Evolutionary conservation across 2,113 vertebrate genomes (phyloP), one percentile per base, ranked within the genome.

Genomic region (Mixornis gularis): DNA sequence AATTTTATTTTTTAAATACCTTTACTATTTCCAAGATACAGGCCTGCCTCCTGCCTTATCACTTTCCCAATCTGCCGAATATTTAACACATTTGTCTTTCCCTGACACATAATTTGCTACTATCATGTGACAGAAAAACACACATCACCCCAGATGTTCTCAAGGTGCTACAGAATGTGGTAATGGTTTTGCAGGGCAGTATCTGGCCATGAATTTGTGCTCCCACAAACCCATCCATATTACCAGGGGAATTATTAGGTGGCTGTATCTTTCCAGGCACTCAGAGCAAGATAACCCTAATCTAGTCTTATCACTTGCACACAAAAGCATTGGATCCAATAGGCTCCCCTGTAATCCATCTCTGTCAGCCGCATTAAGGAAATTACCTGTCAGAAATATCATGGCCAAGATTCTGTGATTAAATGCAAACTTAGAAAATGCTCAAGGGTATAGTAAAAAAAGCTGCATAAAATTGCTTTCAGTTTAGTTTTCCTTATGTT

Each of bases 381-480:
- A 98, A 98, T 98, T 98, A 98, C 98, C 98, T 98, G 97, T 98
- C 98, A 99, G 93, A 98, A 98, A 95, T 95, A 98, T 98, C 98
- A 98, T 97, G 97, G 96, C 96, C 93, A 92, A 98, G 98, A 98
- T 98, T 95, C 95, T 90, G 97, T 98, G 98, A 99, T 98, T 98
- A 98, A 98, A 98, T 96, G 96, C 97, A 98, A 98, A 98, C 79
- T 93, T 96, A 85, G 94, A 93, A 97, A 98, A 98, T 96, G 96
- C 98, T 97, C 97, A 96, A 96, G 97, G 97, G 97, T 96, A 96
- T 87, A 88, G 93, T 79, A 95, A 96, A 97, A 66, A 55, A 66
- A 90, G 77, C 95, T 81, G 94, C 89, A 90, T 86, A 95, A 96
- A 96, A 97, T 79, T 95, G 93, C 93, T 97, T 97, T 98, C 96